These are phyloP conservation scores for Numenius arquata DNA, from an alignment of 2,113 vertebrate species.

Conservation along the genomic window DNA sequence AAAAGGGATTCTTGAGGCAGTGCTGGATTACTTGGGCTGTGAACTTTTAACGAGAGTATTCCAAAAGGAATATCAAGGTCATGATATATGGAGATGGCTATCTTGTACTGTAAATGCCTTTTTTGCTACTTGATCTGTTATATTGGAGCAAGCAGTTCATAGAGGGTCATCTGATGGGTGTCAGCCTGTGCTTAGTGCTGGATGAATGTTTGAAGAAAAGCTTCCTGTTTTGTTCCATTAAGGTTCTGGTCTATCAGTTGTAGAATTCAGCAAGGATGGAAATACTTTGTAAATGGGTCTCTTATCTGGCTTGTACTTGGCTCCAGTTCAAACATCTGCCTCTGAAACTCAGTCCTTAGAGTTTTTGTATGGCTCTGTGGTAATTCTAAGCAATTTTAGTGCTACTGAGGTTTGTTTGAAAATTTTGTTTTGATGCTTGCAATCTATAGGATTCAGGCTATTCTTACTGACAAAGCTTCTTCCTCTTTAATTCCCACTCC, in stretches of 20 bases:
- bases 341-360: background rate
- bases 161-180: background rate
- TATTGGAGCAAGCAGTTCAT: background rate
- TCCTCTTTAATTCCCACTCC: background rate
- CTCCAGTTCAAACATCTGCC: constrained; percentile 16
- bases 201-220: constrained; percentile 2
- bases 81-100: background rate
- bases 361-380: background rate
- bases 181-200: constrained; percentile 9
- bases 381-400: background rate
- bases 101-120: background rate
- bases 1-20: background rate
- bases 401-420: background rate
- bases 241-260: background rate
- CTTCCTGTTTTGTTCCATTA: constrained; percentile 39
- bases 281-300: constrained; percentile 25
- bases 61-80: background rate
- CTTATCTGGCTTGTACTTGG: constrained; percentile 27
- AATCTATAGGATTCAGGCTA: background rate
- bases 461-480: background rate
- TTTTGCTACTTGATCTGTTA: background rate
- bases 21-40: background rate
- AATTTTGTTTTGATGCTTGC: background rate
- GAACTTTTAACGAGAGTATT: background rate
- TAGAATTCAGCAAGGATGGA: background rate